Base-by-base conservation (phyloP, 2,113 vertebrate genomes). In the Charadrius vociferus region DNA sequence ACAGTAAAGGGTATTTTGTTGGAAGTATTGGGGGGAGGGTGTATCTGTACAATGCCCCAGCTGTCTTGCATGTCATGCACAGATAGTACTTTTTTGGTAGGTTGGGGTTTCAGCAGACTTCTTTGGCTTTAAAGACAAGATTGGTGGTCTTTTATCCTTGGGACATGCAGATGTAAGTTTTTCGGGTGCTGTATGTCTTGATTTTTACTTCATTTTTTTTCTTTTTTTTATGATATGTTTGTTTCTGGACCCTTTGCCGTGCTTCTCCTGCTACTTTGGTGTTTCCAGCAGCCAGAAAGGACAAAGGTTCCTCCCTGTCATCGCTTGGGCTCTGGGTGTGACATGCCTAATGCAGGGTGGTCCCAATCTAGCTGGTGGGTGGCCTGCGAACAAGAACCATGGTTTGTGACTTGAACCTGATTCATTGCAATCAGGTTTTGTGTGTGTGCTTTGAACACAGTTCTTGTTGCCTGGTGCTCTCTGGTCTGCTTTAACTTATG, bases 371-470 rank as follows among this genome's bases (percentile, higher is more conserved):
- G 43, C 30, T 2, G 0, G n/a, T 11, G 27, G 4, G 41, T 47
- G 61, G 7, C 23, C 19, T 2, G 0, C 1, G 14, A 61, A 41
- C 2, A 1, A 82, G 70, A 66, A 5, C 77, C 0, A 0, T 21
- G 37, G 14, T 71, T 47, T 4, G 0, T 52, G 74, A 22, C 21
- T 36, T 3, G 13, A 36, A 24, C n/a, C 34, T 16, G 12, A 20
- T 45, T 50, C 14, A 3, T 11, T 70, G 58, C 68, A 18, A 3
- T 24, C 0, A 1, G 32, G 15, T 36, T 37, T 67, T 88, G 47
- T 1, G 0, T 14, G 29, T 49, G 75, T 43, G n/a, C 80, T 66
- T 55, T 30, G 43, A 85, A 3, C 5, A 0, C 29, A 68, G 30
- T 55, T 79, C 87, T 39, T 78, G 41, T 9, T 86, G 41, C 45